Evolutionary conservation across 2,797 vertebrate species (phyloP).

Genomic region (Trachops cirrhosus): DNA sequence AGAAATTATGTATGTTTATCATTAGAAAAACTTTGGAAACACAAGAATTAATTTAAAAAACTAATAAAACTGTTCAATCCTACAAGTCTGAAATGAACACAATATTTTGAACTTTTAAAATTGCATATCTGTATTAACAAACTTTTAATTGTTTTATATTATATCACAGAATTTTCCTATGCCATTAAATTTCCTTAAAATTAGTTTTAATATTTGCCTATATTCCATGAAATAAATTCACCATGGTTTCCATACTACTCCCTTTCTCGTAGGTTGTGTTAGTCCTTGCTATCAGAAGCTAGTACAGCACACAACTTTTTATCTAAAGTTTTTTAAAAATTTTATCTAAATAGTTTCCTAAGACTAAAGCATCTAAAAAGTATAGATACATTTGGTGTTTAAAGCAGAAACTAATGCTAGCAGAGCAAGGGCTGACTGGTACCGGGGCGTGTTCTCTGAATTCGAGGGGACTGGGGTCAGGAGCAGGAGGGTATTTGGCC

Average conservation of each 20-base stretch:
- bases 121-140: not conserved
- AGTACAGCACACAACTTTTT: not conserved
- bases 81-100: not conserved
- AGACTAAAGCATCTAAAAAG: not conserved
- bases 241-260: not conserved
- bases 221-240: not conserved
- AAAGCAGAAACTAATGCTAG: not conserved
- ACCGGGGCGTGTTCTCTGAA: not conserved
- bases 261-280: not conserved
- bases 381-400: not conserved
- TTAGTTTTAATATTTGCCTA: not conserved
- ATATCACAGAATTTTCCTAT: not conserved
- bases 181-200: not conserved
- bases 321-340: not conserved
- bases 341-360: not conserved
- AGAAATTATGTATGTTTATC: not conserved
- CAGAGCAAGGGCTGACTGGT: not conserved
- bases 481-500: not conserved
- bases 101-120: not conserved
- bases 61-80: not conserved
- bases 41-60: constrained; percentile 8
- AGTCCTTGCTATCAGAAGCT: not conserved
- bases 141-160: not conserved
- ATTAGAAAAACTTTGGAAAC: not conserved
- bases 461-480: not conserved